Conservation (phyloP, 2,113 vertebrate species). For the Microcebus murinus region DNA sequence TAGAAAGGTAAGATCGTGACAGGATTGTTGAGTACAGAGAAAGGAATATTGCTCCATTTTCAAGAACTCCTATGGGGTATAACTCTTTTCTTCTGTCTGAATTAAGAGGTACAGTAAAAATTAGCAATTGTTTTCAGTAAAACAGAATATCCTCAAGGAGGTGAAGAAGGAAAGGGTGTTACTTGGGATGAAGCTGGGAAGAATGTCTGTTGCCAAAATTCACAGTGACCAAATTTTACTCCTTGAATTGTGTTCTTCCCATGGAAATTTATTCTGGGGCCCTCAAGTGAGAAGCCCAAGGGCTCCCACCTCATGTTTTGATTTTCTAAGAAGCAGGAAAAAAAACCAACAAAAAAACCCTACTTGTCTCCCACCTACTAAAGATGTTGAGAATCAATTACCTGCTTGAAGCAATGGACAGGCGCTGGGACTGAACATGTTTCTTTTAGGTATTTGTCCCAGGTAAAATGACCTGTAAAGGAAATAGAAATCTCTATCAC, state of each 20-base stretch:
- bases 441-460: constrained; percentile 99
- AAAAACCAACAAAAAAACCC: not conserved
- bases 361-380: constrained; percentile 62
- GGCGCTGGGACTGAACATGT: constrained; percentile 94
- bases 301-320: not conserved
- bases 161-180: constrained; percentile 2
- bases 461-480: constrained; percentile 95
- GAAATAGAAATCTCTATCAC: constrained; percentile 73
- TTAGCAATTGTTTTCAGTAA: constrained; percentile 2
- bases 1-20: constrained; percentile 34
- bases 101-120: constrained; percentile 29
- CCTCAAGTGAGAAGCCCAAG: constrained; percentile 39
- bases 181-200: constrained; percentile 28
- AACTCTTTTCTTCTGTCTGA: constrained; percentile 8
- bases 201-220: constrained; percentile 46
- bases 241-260: not conserved
- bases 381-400: constrained; percentile 81
- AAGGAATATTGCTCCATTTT: constrained; percentile 5
- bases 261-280: constrained; percentile 4
- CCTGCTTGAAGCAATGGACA: constrained; percentile 97
- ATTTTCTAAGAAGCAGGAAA: constrained; percentile 31
- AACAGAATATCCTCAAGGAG: constrained; percentile 39
- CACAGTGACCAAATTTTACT: constrained; percentile 5
- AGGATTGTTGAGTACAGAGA: not conserved
- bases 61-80: not conserved